Base-by-base conservation (phyloP, 2,797 vertebrate species). In the Thamnophis elegans region DNA sequence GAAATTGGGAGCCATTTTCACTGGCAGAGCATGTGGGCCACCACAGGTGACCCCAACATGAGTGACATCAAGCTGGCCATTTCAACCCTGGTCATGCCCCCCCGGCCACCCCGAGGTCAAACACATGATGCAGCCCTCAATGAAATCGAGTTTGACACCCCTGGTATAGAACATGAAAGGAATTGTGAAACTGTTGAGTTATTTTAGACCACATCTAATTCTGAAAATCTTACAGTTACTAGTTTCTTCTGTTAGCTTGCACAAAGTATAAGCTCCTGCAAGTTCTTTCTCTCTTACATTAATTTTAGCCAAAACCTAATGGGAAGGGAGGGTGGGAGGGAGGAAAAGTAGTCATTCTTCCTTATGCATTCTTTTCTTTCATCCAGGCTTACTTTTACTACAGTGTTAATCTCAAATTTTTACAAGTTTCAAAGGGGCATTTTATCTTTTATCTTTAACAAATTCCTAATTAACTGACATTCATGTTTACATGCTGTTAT, bases 361-460 rank as follows among this genome's bases (percentile, higher is more conserved):
- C 18, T 78, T 9, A 28, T 56, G 10, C 32, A 73, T 25, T 32
- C 28, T 7, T 32, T 82, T 3, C 28, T 82, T 28, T 13, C 55
- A 60, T 60, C 42, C 68, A 89, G 56, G 78, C 1, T 90, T 90
- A n/a, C 25, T 22, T 92, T 55, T 7, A 36, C 26, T 25, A 11
- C 16, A 47, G 18, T 68, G 16, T 14, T 68, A 92, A 86, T 90
- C 78, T 54, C 32, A 20, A 65, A 86, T 47, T 56, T 78, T 56
- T 87, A 14, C 68, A 56, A 73, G 18, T 87, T 51, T 54, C 32
- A 90, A 36, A 87, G 53, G 36, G 36, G 25, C 53, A 10, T 62
- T 32, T 90, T 92, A 47, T 92, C 59, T 90, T 92, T 73, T 68
- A 65, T 54, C 26, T 87, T 86, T 90, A 90, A 87, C 90, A 42